phyloP scores from a whole-genome alignment of 2,888 invertebrate genomes.

The Gnatocerus cornutus region DNA sequence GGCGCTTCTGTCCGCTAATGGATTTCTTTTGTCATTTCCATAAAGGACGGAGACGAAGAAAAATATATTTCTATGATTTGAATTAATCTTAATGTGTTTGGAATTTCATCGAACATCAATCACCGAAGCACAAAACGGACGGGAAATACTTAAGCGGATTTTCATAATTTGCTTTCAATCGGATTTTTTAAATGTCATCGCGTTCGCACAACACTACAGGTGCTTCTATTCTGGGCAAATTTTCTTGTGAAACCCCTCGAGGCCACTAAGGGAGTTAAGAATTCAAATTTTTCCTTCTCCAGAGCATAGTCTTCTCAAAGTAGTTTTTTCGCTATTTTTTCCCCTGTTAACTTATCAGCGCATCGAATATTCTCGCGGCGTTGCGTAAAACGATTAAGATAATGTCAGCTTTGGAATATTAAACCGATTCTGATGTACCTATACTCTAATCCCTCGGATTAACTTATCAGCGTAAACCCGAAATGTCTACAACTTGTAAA shows the following conservation, averaged over 20 bases:
- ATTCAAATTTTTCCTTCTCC: slow-evolving; percentile 15
- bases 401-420: too few relatives aligned
- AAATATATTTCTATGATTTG: slow-evolving; percentile 25
- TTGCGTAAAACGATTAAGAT: too few relatives aligned
- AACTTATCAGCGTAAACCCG: too few relatives aligned
- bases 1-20: slow-evolving; percentile 11
- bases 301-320: slow-evolving; percentile 7
- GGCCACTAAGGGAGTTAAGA: slow-evolving; percentile 20
- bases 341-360: not conserved
- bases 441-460: too few relatives aligned
- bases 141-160: slow-evolving; percentile 20
- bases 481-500: too few relatives aligned
- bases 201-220: not conserved
- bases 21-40: slow-evolving; percentile 20
- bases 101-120: slow-evolving; percentile 33
- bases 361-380: too few relatives aligned
- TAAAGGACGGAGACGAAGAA: slow-evolving; percentile 13
- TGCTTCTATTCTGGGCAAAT: slow-evolving; percentile 12
- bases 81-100: slow-evolving; percentile 36
- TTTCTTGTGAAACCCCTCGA: slow-evolving; percentile 5
- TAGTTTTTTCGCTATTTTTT: slow-evolving; percentile 17
- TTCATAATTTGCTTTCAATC: slow-evolving; percentile 22
- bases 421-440: too few relatives aligned
- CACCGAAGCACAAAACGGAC: slow-evolving; percentile 9
- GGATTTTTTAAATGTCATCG: slow-evolving; percentile 16